Base-by-base conservation (phyloP, 2,888 invertebrate genomes). In the Cryptus viduatorius region DNA sequence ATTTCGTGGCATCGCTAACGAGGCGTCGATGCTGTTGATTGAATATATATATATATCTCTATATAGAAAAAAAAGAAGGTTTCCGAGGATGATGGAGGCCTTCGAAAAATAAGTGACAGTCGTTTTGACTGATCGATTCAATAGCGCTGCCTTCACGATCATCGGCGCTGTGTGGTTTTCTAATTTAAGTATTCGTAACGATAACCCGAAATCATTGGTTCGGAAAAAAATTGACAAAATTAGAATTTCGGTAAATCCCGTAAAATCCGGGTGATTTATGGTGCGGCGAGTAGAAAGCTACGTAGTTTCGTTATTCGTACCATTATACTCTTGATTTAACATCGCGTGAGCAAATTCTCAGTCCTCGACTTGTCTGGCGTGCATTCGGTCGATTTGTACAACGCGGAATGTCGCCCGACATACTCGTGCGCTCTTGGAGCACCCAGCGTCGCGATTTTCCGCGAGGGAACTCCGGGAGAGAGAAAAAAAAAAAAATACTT, bases 71-170 rank as follows among this genome's bases (percentile, higher is more conserved):
- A 50, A 61, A 77, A 68, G 72, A 65, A 69, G 4, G 29, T 31
- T 42, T 53, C 53, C 37, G 71, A 67, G 37, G 71, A 67, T 80
- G 77, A 77, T 76, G 72, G 53, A 84, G 68, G 77, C 67, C 68
- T 77, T 84, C 75, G 77, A 67, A 68, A 69, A 78, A 69, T 50
- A 78, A 84, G 42, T 84, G 65, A 73, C 78, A 69, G 78, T 64
- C 64, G 73, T 78, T 75, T 81, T 81, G 78, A 83, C 71, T 56
- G 76, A 83, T 79, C 48, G 83, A 83, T 56, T 67, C 46, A 68
- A 61, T 79, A 42, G 59, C n/a, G 50, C 42, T 3, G 69, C 42
- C 56, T 75, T 24, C 10, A n/a, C 31, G 29, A 3, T 73, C 82
- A 67, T 73, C 46, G 10, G 53, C 68, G 56, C 37, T 4, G 37